Percentiles rank a stretch among this genome's conserved stretches.
phyloP scores from a whole-genome alignment of 2,888 invertebrate genomes.

The Priocnemis perturbator region DNA sequence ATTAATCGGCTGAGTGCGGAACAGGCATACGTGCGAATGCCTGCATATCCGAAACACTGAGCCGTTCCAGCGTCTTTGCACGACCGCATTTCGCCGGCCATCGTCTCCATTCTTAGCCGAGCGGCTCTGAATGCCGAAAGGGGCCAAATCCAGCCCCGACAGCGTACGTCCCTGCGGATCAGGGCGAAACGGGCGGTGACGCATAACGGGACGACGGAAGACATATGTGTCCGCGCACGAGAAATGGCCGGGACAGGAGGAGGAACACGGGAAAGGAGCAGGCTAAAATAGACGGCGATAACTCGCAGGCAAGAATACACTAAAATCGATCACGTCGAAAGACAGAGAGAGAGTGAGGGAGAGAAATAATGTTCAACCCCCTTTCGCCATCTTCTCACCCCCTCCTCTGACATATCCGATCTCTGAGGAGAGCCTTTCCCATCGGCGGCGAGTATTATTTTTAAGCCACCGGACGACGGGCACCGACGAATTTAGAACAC shows the following conservation, averaged over 20 bases:
- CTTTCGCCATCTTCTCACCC: neutral
- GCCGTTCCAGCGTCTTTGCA: no score
- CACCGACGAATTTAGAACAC: constrained; percentile 2
- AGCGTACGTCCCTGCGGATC: no score
- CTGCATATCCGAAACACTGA: no score
- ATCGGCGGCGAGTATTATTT: neutral
- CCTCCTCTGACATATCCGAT: neutral
- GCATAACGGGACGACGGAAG: no score
- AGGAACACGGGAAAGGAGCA: neutral
- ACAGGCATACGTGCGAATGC: no score
- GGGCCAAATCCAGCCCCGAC: neutral
- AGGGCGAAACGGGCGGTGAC: no score
- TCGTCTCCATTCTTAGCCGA: no score
- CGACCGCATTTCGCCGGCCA: no score
- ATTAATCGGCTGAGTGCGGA: no score
- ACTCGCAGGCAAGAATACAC: neutral
- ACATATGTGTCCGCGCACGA: neutral
- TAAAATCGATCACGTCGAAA: neutral
- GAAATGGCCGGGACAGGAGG: neutral
- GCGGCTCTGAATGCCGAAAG: no score
- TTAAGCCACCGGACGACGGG: neutral
- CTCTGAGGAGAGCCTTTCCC: neutral
- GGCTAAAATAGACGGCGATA: constrained; percentile 1
- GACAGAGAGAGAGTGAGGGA: no score
- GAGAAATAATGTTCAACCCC: no score